Percentiles rank a stretch among this genome's conserved stretches.
Evolutionary conservation across 2,113 vertebrate genomes (phyloP).

Genomic region (cat (Felis catus)): DNA sequence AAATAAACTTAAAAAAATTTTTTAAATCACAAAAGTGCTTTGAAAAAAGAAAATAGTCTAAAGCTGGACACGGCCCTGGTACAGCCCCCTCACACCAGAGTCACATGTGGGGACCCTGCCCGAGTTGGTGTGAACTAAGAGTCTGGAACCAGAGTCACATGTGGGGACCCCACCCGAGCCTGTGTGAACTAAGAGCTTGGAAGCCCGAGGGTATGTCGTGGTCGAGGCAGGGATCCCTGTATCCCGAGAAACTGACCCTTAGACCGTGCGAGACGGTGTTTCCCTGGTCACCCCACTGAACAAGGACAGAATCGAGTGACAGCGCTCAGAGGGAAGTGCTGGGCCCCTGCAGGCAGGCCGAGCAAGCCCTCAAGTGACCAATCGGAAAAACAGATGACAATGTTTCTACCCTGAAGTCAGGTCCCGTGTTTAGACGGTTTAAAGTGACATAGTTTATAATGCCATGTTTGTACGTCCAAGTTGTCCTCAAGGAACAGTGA

Average conservation of each 20-base stretch:
- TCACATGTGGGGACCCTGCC: not conserved
- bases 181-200: too few relatives aligned
- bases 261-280: not conserved
- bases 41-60: not conserved
- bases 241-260: not conserved
- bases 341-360: not conserved
- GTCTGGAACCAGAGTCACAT: too few relatives aligned
- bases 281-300: not conserved
- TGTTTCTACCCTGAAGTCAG: not conserved
- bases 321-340: not conserved
- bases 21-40: too few relatives aligned
- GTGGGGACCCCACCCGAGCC: too few relatives aligned
- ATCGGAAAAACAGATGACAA: not conserved
- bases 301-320: not conserved
- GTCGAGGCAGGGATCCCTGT: not conserved
- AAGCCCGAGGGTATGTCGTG: not conserved
- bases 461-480: not conserved
- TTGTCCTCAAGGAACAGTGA: not conserved
- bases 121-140: not conserved
- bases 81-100: not conserved
- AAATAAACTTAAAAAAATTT: too few relatives aligned
- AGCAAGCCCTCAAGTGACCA: not conserved
- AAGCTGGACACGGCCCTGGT: not conserved
- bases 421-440: not conserved
- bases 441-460: constrained; percentile 2